Evolutionary conservation across 2,797 vertebrate species (phyloP).

Genomic region (Sebastes hopkinsi): DNA sequence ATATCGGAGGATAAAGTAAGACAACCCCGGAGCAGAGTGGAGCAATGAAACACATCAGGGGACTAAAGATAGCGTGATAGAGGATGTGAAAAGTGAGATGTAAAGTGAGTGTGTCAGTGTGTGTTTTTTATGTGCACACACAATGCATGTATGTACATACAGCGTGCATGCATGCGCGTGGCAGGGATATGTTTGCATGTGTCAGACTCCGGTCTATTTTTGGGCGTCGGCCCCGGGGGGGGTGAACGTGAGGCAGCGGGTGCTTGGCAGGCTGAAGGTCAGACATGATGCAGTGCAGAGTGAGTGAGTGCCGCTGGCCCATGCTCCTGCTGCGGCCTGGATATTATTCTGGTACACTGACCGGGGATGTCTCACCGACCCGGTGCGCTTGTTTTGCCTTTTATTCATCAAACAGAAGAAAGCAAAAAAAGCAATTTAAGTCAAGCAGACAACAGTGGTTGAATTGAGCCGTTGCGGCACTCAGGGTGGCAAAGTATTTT

Average conservation of each 20-base stretch:
- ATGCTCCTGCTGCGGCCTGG: constrained; percentile 52
- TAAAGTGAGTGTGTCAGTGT: constrained; percentile 8
- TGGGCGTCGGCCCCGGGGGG: constrained; percentile 45
- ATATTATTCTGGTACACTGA: constrained; percentile 59
- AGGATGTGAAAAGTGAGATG: constrained; percentile 45
- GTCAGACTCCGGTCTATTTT: constrained; percentile 67
- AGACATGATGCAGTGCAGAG: constrained; percentile 67
- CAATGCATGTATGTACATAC: constrained; percentile 1
- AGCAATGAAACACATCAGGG: constrained; percentile 26
- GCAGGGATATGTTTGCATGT: constrained; percentile 58
- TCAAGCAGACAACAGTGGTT: constrained; percentile 4
- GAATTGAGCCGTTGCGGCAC: constrained; percentile 31
- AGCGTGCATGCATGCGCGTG: constrained; percentile 1
- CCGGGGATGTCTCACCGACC: constrained; percentile 27
- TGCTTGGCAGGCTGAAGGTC: constrained; percentile 74
- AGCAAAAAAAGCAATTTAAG: constrained; percentile 20
- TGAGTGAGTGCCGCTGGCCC: constrained; percentile 59
- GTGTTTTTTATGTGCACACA: not conserved
- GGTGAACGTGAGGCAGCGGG: constrained; percentile 54
- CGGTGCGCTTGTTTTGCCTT: constrained; percentile 39
- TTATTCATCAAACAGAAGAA: constrained; percentile 33
- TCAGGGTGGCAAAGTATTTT: not conserved
- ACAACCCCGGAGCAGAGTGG: constrained; percentile 19
- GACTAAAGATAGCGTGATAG: constrained; percentile 44
- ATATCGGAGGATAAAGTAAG: constrained; percentile 20